Evolutionary conservation across 1,140 invertebrate genomes (phyloP).

Genomic region (Papilio helenus): DNA sequence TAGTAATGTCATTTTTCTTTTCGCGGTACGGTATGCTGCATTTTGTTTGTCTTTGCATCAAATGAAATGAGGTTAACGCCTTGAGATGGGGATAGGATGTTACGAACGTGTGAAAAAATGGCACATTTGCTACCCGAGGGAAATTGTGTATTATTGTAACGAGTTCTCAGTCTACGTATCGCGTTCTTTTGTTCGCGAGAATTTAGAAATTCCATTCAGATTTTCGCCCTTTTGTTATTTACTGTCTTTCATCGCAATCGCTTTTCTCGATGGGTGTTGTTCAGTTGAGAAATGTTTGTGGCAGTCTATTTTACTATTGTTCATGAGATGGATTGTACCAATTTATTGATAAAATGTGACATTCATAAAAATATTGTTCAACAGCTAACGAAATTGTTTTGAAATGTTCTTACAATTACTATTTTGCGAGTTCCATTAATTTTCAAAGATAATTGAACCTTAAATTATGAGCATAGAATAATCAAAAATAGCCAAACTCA

Average conservation of each 20-base stretch:
- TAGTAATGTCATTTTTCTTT: no score
- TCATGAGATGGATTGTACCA: slow-evolving; percentile 15
- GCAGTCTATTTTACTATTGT: slow-evolving; percentile 31
- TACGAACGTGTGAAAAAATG: slow-evolving; percentile 45
- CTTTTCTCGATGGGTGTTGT: slow-evolving; percentile 12
- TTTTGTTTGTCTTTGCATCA: not conserved
- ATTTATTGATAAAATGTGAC: slow-evolving; percentile 7
- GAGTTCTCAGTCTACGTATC: slow-evolving; percentile 37
- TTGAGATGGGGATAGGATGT: not conserved
- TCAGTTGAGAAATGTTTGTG: slow-evolving; percentile 27
- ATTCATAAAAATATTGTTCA: not conserved
- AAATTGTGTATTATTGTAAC: slow-evolving; percentile 57
- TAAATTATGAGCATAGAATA: no score
- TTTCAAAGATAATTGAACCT: not conserved
- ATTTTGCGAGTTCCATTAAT: not conserved
- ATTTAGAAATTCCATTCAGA: slow-evolving; percentile 44
- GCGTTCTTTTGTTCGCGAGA: slow-evolving; percentile 44
- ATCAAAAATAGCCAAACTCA: no score
- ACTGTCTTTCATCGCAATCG: slow-evolving; percentile 31
- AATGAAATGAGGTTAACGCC: not conserved
- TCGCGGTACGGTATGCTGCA: no score
- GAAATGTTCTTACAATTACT: not conserved
- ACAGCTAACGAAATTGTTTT: not conserved
- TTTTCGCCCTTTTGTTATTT: slow-evolving; percentile 31
- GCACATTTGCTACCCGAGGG: slow-evolving; percentile 46